Base-by-base conservation (phyloP, 1,140 invertebrate species). In the Hylyphantes graminicola region DNA sequence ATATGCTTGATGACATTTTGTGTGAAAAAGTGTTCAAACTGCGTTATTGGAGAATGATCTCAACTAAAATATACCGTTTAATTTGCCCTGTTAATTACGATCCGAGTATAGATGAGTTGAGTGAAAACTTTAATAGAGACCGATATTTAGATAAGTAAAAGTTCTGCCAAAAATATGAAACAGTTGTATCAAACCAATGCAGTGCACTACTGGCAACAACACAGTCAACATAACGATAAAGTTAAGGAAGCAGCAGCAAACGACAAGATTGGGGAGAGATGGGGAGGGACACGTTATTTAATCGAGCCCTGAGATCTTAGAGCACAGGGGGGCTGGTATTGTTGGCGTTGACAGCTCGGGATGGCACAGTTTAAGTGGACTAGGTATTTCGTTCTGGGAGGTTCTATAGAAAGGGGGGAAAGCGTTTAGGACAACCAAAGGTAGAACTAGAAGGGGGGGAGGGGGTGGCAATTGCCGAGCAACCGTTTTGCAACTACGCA, bases 401-500 rank as follows among this genome's bases (percentile, higher is more conserved):
- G 79, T 54, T 78, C 76, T 55, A 48, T 67, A n/a, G 35, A 48
- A 19, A 50, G 53, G 21, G 48, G 35, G 59, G 21, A 55, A 35
- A 48, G 13, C 0, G 48, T 15, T 19, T 17, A 35, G 17, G 61
- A 48, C 9, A 15, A 48, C 11, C 17, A 17, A 15, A 17, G 11
- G 61, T 48, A 77, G 19, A 55, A 53, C 10, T 35, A 7, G 51
- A 35, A 61, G 35, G 11, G 55, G 21, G 73, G 57, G 50, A 51
- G n/a, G 17, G 63, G 0, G 17, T 2, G 8, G 19, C 19, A 51
- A 70, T 70, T 80, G 77, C 77, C 53, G 53, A 53, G 77, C 77
- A 80, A 80, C 77, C 19, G 77, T 80, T 80, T 80, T 80, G 77
- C 64, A 80, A 80, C 64, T 50, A 80, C 77, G 77, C 77, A 80